Conservation (phyloP, 37 sponge, comb jelly and placozoan genomes). For the Bolinopsis microptera region DNA sequence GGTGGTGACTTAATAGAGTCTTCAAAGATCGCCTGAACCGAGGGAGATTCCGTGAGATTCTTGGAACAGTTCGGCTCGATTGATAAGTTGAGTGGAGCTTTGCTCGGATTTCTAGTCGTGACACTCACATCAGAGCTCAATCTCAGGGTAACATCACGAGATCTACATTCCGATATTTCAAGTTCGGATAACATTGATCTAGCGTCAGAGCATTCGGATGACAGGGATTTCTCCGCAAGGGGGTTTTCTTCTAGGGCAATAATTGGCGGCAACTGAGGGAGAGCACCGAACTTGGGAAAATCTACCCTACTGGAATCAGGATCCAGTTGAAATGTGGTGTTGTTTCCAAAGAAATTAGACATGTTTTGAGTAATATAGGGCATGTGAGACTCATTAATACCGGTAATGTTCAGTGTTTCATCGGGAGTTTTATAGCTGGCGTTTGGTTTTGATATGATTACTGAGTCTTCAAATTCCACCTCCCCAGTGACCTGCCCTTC, state of each 20-base stretch:
- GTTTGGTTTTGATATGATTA: neutral
- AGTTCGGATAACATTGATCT: neutral
- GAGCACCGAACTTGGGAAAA: constrained; percentile 2
- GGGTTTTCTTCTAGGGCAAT: neutral
- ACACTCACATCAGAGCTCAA: neutral
- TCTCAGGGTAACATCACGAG: neutral
- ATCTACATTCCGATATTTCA: neutral
- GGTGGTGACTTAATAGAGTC: neutral
- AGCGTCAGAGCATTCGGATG: neutral
- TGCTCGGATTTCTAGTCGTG: neutral
- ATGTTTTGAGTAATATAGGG: constrained; percentile 50
- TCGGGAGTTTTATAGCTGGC: neutral
- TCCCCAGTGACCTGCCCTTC: no score
- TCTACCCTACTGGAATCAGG: constrained; percentile 10
- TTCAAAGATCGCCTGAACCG: neutral
- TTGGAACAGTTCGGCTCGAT: no score
- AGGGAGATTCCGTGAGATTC: no score
- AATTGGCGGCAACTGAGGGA: neutral
- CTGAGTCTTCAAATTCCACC: neutral
- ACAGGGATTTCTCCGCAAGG: neutral
- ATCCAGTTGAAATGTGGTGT: neutral
- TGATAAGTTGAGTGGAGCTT: no score
- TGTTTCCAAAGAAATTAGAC: neutral
- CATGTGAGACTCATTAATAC: neutral
- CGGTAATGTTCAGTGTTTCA: neutral